Conservation (phyloP, 2,888 invertebrate species). For the Drosophila affinis region DNA sequence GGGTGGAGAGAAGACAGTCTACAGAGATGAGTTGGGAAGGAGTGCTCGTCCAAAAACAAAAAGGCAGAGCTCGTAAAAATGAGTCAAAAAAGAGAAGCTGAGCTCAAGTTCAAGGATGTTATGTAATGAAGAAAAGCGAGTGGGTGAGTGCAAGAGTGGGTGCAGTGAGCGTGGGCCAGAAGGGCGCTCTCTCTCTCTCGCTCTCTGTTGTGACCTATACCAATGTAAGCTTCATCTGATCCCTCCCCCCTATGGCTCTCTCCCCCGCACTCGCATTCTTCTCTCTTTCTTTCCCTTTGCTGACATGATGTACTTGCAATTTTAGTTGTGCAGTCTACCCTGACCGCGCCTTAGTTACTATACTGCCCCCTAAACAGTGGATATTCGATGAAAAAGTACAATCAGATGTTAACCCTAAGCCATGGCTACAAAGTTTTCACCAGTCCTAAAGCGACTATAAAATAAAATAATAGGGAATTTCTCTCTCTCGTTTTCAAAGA, state of each 20-base stretch:
- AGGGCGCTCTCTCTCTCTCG: conserved; percentile 31
- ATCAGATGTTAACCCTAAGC: background rate
- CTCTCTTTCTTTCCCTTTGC: conserved; percentile 4
- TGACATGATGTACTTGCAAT: conserved; percentile 42
- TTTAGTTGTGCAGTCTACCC: conserved; percentile 72
- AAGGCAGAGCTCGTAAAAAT: conserved; percentile 10
- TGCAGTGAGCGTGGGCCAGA: conserved; percentile 45
- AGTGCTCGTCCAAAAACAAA: conserved; percentile 27
- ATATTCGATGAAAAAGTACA: background rate
- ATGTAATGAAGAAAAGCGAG: conserved; percentile 61
- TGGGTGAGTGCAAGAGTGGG: conserved; percentile 23
- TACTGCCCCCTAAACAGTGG: conserved; percentile 46
- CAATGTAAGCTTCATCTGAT: background rate
- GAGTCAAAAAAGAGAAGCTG: conserved; percentile 66
- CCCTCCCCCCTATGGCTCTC: background rate
- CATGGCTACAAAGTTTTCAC: no score
- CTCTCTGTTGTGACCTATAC: conserved; percentile 1
- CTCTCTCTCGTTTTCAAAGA: no score
- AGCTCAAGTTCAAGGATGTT: conserved; percentile 84
- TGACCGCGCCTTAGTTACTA: conserved; percentile 74
- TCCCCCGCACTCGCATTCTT: background rate
- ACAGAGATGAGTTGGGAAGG: conserved; percentile 17
- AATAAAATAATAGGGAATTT: no score
- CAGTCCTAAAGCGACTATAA: no score
- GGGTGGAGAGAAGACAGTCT: conserved; percentile 20